These are phyloP conservation scores for Pherbina coryleti DNA, from an alignment of 2,888 invertebrate genomes.

Conservation along the genomic window DNA sequence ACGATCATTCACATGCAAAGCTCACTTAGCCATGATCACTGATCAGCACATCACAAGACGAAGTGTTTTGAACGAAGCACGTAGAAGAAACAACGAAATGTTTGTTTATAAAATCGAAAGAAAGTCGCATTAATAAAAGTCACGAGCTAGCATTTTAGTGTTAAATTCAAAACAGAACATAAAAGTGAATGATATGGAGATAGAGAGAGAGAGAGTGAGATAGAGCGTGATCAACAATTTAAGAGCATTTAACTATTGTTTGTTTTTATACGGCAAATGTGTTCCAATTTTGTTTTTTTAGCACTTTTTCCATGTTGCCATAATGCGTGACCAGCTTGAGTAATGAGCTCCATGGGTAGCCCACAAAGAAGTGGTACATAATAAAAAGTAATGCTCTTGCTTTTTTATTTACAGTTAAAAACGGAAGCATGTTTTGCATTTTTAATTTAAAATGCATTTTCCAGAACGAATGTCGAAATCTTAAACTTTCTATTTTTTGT, in stretches of 20 bases:
- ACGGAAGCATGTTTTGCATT: constrained; percentile 9
- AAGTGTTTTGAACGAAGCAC: background rate
- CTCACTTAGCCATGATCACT: background rate
- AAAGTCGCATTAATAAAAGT: constrained; percentile 20
- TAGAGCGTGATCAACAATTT: background rate
- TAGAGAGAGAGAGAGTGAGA: background rate
- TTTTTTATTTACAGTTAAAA: background rate
- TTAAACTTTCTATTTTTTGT: background rate
- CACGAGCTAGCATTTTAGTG: background rate
- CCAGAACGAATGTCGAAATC: background rate
- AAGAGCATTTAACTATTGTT: constrained; percentile 1
- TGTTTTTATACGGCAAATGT: background rate
- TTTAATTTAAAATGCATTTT: constrained; percentile 16
- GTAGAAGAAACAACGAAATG: background rate
- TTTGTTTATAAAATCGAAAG: constrained; percentile 7
- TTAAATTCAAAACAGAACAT: background rate
- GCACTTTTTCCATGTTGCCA: background rate
- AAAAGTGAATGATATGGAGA: background rate
- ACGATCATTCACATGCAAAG: no score
- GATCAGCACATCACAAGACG: background rate
- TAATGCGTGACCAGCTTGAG: constrained; percentile 3
- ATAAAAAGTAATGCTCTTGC: background rate
- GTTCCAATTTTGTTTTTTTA: background rate
- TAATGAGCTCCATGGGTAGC: background rate
- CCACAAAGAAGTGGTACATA: background rate